Base-by-base conservation (phyloP, 2,797 vertebrate species). In the Capromys pilorides region DNA sequence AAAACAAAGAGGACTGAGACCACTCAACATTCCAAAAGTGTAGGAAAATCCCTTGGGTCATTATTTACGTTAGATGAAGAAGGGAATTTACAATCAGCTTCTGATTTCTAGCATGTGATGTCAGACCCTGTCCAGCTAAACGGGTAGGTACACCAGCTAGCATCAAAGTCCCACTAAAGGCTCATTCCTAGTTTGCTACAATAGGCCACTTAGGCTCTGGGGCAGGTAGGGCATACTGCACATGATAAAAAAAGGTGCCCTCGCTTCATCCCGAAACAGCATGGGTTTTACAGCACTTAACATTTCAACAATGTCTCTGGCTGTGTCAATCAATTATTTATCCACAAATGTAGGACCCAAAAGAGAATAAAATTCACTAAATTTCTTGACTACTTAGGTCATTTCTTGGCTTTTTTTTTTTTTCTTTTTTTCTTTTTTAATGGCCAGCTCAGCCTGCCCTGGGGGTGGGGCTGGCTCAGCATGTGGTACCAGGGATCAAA, bases 131-230 rank as follows among this genome's bases (percentile, higher is more conserved):
- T 97, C 97, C 97, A 98, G 33, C 97, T 98, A 0, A 96, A 96
- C 59, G 98, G 95, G 96, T 98, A 99, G 2, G 85, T 39, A 71
- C 98, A 98, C 67, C 78, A 94, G 91, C 98, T 98, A 0, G 96
- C 98, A 91, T 98, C 86, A 0, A 92, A 95, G 96, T 98, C 97
- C 95, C 98, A 98, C 6, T 26, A 97, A 86, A 97, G 94, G 31
- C 94, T 91, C 77, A 61, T 95, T 96, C 91, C 98, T 98, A 88
- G 95, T 98, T 93, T 98, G 98, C 0, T 5, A 86, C 2, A 39
- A 82, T 61, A 87, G 94, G 95, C 98, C 98, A 59, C 97, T 96
- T 14, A 51, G 94, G 1, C 98, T 98, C 24, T 98, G 96, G 95
- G 98, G 75, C 97, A 98, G 16, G 73, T 0, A 0, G 97, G 97